Base-by-base conservation (phyloP, 1,140 invertebrate genomes). In the Amphibalanus amphitrite region DNA sequence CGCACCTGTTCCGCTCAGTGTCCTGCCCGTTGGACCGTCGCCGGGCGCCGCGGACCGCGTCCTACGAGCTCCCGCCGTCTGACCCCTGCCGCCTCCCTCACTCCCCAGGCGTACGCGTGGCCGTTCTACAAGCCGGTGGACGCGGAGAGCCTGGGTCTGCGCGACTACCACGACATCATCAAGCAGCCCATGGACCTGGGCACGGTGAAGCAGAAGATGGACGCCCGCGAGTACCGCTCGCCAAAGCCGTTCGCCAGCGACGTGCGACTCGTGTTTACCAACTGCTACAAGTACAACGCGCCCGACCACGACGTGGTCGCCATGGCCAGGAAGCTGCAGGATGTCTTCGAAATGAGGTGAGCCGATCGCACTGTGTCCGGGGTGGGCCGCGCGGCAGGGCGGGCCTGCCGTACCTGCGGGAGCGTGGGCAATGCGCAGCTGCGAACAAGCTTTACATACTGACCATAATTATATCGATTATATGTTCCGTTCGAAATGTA, bases 41-140 rank as follows among this genome's bases (percentile, higher is more conserved):
- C n/a, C n/a, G n/a, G n/a, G n/a, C n/a, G n/a, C n/a, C n/a, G n/a
- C n/a, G n/a, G n/a, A n/a, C n/a, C n/a, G n/a, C n/a, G 4, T 38
- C 33, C 33, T 38, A 6, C 33, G 4, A 38, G 4, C 33, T 38
- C 4, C 47, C 47, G 6, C 20, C 13, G 1, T 23, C 13, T 59
- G 47, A 23, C 6, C 13, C 47, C 47, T 23, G 33, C 33, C 33
- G 33, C 33, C 4, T 59, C 47, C 38, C 6, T 8, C 38, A 73
- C 76, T 77, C 79, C 81, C 71, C 79, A 93, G 88, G 89, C 88
- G 75, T 98, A 98, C 81, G 95, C 95, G 73, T 98, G 95, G 95
- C 96, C 97, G 72, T 99, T 99, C 83, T 97, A 98, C 79, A 97
- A 98, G 82, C 97, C 97, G 40, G 97, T 99, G 40, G 95, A 99